Percentiles rank a stretch among this genome's conserved stretches.
Conservation (phyloP, 2,113 vertebrate genomes). For the Arenaria interpres region DNA sequence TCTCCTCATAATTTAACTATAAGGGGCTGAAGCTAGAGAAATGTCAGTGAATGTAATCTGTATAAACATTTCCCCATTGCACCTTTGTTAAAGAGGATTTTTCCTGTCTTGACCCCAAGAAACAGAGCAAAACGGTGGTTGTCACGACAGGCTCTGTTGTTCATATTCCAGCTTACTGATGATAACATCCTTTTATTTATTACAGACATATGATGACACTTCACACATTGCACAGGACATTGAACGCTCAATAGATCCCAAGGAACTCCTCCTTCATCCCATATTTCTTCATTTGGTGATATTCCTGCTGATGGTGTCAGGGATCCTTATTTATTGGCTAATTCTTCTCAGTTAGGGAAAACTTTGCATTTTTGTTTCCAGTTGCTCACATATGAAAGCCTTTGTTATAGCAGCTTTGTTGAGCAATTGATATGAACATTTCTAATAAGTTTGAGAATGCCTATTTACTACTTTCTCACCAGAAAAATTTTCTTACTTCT, state of each 20-base stretch:
- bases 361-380: neutral
- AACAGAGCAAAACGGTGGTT: neutral
- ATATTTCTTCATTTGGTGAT: neutral
- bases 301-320: neutral
- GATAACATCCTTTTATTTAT: neutral
- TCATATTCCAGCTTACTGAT: neutral
- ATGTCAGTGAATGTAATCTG: neutral
- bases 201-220: neutral
- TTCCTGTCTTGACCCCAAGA: neutral
- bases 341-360: neutral
- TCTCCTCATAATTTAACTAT: neutral
- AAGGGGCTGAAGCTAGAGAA: neutral
- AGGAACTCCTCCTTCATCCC: neutral
- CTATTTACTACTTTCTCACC: neutral
- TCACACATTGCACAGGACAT: neutral
- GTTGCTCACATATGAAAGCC: neutral
- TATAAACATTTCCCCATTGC: neutral
- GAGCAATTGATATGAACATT: neutral
- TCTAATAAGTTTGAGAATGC: neutral
- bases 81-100: neutral
- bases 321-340: neutral
- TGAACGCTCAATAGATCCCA: too few species aligned
- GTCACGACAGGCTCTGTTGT: neutral
- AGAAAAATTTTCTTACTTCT: neutral
- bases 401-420: neutral